Base-by-base conservation (phyloP, 2,113 vertebrate genomes). In the Mola mola region DNA sequence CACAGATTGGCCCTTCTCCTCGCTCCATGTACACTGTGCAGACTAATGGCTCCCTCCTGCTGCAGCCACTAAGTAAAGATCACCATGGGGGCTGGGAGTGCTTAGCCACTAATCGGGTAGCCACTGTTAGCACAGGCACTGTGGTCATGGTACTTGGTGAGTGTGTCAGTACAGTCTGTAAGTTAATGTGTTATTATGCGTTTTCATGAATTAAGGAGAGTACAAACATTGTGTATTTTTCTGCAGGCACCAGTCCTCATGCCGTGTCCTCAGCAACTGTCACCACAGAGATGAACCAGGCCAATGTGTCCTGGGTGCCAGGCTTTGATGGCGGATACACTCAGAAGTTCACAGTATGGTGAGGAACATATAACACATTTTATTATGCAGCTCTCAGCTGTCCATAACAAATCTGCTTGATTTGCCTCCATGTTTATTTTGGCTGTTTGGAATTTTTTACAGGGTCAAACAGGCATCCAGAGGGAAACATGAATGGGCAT, bases 291-390 rank as follows among this genome's bases (percentile, higher is more conserved):
- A 88, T 92, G 55, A 90, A 92, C 75, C 92, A 93, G 10, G 94
- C 92, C 59, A 98, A 96, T 20, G 83, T 98, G 52, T 95, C 94
- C 75, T 98, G 97, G 97, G 92, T 93, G 43, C 94, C 96, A 0
- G 95, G 96, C 1, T 99, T 96, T 57, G 96, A 99, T 4, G 96
- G 97, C 8, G 96, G 97, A 43, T 96, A 95, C 63, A 93, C 94
- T 42, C 97, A 99, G 87, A 93, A 93, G 81, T 99, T 97, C 89
- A 96, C 93, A 36, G 93, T 99, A 15, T 99, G 97, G 97, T 99
- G 89, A 75, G 90, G 79, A 90, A 84, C 0, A 42, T 36, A 28
- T 0, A 42, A 28, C 4, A 13, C 4, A 21, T 9, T 28, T 1
- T 12, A 1, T 17, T 4, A 21, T 6, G 1, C 22, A 17, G 21